Base-by-base conservation (phyloP, 2,113 vertebrate genomes). In the Lepisosteus osseus region DNA sequence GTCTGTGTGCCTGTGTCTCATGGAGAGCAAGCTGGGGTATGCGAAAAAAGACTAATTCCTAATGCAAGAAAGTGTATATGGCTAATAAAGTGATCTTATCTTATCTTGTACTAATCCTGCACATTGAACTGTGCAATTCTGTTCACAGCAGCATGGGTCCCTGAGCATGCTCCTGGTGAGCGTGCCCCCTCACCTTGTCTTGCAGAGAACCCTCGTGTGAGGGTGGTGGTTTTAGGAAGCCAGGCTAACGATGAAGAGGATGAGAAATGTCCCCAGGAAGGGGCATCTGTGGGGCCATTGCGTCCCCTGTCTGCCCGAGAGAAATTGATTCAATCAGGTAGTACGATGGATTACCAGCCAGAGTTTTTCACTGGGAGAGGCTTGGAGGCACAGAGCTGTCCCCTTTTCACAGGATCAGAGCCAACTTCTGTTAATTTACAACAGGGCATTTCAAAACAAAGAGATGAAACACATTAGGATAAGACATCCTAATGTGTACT, bases 261-360 rank as follows among this genome's bases (percentile, higher is more conserved):
- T 11, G 62, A 74, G 45, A 45, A 43, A 54, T 47, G 29, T n/a
- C 12, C 61, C 62, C 17, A 40, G 66, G 68, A 59, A n/a, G 65
- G 65, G 68, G 17, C 57, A 7, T 12, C 51, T 13, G 68, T 51
- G 57, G 69, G 17, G 42, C 29, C 12, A 61, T 17, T 56, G 65
- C 51, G n/a, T 61, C 72, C 69, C 43, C 59, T 77, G 43, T 71
- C 72, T 59, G 76, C 76, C 69, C 67, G 54, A 51, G 72, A 68
- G 72, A 74, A 72, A 74, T 63, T 73, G 62, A 72, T 73, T 45
- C 67, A 47, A 68, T 73, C 72, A 73, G 68, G 68, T 73, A 73
- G 67, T 45, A 11, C 13, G 29, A 17, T 7, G 12, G 8, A 65
- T 15, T 13, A 7, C 57, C 14, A 59, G 14, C 57, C 57, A 59